Evolutionary conservation across 2,888 invertebrate genomes (phyloP), one percentile per base, ranked within the genome.

Genomic region (Cristatella mucedo): DNA sequence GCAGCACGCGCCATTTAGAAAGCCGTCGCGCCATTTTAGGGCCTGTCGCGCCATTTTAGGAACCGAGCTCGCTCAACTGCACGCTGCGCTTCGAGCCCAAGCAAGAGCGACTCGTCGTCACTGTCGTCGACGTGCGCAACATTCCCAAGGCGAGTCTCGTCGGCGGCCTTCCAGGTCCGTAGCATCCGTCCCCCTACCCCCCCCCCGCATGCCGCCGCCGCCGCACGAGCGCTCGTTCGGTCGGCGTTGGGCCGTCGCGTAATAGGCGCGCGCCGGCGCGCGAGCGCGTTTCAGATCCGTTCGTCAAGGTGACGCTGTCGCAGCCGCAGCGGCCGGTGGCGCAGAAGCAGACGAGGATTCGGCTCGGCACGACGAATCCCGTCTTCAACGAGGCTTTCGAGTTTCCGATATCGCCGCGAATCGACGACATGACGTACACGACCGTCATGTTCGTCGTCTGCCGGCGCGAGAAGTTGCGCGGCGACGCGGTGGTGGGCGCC

Each of bases 221-320:
- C n/a, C n/a, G n/a, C n/a, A n/a, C n/a, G n/a, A n/a, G n/a, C n/a
- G n/a, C n/a, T n/a, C n/a, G n/a, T n/a, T n/a, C n/a, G n/a, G n/a
- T n/a, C n/a, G n/a, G n/a, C n/a, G n/a, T n/a, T n/a, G n/a, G n/a
- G n/a, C n/a, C n/a, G n/a, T n/a, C n/a, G n/a, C n/a, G n/a, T n/a
- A n/a, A n/a, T n/a, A n/a, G n/a, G n/a, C n/a, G n/a, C n/a, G n/a
- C n/a, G n/a, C n/a, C n/a, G n/a, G n/a, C n/a, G n/a, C n/a, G n/a
- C n/a, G n/a, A n/a, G n/a, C n/a, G n/a, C n/a, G n/a, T 55, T 57
- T 29, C 54, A 66, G 67, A 67, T 50, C 63, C 67, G 3, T 67
- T 66, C 43, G 57, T 67, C n/a, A 54, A 58, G 33, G 58, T 67
- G 18, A 60, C 60, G 34, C 46, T 68, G 31, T 47, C 49, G 11